Evolutionary conservation across 2,113 vertebrate genomes (phyloP).

Genomic region (Ptychochromis oligacanthus): DNA sequence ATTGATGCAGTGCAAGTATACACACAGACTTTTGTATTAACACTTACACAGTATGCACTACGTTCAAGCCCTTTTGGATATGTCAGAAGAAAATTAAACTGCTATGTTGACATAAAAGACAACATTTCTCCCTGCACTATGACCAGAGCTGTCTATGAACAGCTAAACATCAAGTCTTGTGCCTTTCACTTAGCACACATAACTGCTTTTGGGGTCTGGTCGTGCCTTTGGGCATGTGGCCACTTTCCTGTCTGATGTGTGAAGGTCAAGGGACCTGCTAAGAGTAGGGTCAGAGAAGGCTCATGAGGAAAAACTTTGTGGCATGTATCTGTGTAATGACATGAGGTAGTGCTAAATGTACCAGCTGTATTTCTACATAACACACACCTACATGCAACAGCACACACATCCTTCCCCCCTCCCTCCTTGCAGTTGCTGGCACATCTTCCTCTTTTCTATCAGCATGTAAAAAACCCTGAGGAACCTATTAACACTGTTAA

Average conservation of each 20-base stretch:
- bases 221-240: background rate
- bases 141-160: background rate
- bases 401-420: background rate
- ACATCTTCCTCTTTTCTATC: conserved; percentile 49
- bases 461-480: conserved; percentile 38
- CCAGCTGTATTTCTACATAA: conserved; percentile 21
- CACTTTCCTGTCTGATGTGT: conserved; percentile 28
- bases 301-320: conserved; percentile 39
- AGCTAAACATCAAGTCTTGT: background rate
- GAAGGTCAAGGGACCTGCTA: conserved; percentile 16
- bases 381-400: conserved; percentile 5
- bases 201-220: background rate
- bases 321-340: conserved; percentile 15
- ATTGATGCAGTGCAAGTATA: conserved; percentile 45
- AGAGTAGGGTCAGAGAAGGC: conserved; percentile 11
- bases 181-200: background rate
- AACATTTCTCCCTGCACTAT: conserved; percentile 1
- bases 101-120: background rate
- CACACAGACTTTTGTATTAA: background rate
- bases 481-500: conserved; percentile 69
- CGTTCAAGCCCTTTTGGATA: background rate
- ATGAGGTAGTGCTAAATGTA: background rate
- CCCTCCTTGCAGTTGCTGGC: conserved; percentile 4
- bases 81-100: background rate
- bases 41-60: background rate